Base-by-base conservation (phyloP, 2,113 vertebrate species). In the Probosciger aterrimus region DNA sequence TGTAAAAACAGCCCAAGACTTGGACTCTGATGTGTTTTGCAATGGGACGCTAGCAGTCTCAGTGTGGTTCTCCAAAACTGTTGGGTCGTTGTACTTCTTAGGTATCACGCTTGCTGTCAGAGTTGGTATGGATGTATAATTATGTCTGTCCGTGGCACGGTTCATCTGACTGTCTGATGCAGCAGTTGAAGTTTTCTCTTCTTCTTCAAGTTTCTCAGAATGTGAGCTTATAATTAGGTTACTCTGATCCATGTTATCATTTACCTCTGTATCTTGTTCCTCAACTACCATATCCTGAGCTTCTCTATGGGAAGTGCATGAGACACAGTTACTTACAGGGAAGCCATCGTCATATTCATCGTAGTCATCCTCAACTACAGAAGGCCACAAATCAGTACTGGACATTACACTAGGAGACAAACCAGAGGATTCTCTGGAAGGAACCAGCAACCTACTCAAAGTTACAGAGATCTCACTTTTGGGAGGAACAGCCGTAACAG, bases 241-340 rank as follows among this genome's bases (percentile, higher is more conserved):
- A 95, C 83, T 97, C 77, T 97, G 96, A 95, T 96, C 92, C 96
- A 95, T 81, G 49, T 93, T 83, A 93, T 95, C 96, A 94, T 97
- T 98, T 88, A 98, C 98, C 90, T 98, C 97, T 96, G 80, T 79
- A 49, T 96, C 96, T 96, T 97, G 82, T 49, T 98, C 97, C 91
- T 98, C 98, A 95, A 95, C 68, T 94, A 96, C 49, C 92, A 98
- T 97, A 93, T 98, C 98, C 95, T 98, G 97, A 77, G 97, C 97
- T 95, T 98, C 98, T 88, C 97, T 97, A 97, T 97, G 97, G 77
- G 98, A 94, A 75, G 96, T 97, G 39, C 98, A 99, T 33, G 98
- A 98, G 25, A 99, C 99, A 90, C 98, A 98, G 90, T 98, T 98
- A 93, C 92, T 95, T 91, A 97, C 78, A 68, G 97, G 88, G 65